Conservation (phyloP, 2,113 vertebrate species). For the Pygathrix nemaeus region DNA sequence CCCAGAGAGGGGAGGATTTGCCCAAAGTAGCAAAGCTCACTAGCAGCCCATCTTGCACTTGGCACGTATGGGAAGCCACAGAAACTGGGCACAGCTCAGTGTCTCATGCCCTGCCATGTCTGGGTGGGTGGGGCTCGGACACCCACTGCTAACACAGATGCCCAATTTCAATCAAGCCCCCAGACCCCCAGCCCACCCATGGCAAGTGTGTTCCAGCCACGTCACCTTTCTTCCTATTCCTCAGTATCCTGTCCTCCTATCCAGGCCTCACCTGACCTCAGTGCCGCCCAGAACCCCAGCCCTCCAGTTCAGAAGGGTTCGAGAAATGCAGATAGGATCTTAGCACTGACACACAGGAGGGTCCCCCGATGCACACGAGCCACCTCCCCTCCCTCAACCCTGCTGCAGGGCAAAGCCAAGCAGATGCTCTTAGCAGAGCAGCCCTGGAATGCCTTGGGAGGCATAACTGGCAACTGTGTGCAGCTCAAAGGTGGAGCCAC, state of each 20-base stretch:
- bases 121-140: not conserved
- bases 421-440: not conserved
- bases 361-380: rapidly evolving
- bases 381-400: rapidly evolving
- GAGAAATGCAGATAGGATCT: rapidly evolving
- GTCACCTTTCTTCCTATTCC: not conserved
- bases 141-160: not conserved
- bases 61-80: not conserved
- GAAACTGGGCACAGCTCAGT: not conserved
- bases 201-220: not conserved
- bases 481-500: conserved; percentile 65
- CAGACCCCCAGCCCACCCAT: not conserved
- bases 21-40: not conserved
- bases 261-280: not conserved
- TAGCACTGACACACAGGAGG: rapidly evolving
- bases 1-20: not conserved
- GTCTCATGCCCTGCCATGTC: rapidly evolving
- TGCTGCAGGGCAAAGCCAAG: not conserved
- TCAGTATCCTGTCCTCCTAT: not conserved
- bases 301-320: not conserved
- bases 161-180: not conserved
- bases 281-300: not conserved
- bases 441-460: conserved; percentile 1
- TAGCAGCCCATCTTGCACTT: not conserved
- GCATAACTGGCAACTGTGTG: conserved; percentile 52